Evolutionary conservation across 2,113 vertebrate species (phyloP).

Genomic region (Erythrolamprus reginae): DNA sequence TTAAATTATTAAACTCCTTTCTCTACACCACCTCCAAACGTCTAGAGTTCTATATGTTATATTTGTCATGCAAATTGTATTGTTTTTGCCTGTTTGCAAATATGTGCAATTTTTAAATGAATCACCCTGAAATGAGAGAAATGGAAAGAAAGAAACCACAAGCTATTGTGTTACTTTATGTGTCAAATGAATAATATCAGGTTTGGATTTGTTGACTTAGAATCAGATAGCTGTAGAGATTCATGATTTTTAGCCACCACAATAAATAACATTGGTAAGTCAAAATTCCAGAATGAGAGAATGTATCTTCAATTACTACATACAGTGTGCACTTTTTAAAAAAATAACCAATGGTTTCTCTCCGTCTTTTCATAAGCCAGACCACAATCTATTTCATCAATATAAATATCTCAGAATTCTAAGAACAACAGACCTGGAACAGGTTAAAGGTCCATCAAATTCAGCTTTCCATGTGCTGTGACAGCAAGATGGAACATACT

Average conservation of each 20-base stretch:
- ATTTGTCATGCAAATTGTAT: slow-evolving; percentile 47
- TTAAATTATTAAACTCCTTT: slow-evolving; percentile 61
- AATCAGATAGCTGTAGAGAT: slow-evolving; percentile 41
- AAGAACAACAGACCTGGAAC: background rate
- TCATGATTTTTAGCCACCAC: slow-evolving; percentile 33
- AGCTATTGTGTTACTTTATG: background rate
- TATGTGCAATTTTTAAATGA: slow-evolving; percentile 46
- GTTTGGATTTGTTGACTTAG: background rate
- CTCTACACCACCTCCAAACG: slow-evolving; percentile 42
- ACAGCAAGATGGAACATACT: background rate
- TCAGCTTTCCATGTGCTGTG: background rate
- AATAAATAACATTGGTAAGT: slow-evolving; percentile 46
- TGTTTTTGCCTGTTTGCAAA: slow-evolving; percentile 47
- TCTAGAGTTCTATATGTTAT: slow-evolving; percentile 47
- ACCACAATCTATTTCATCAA: slow-evolving; percentile 11
- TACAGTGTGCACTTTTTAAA: slow-evolving; percentile 27
- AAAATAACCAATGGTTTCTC: background rate
- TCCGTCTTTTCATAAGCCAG: background rate
- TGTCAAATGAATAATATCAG: slow-evolving; percentile 25
- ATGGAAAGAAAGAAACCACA: background rate
- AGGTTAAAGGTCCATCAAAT: background rate
- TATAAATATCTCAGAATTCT: background rate
- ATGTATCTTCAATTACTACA: slow-evolving; percentile 36
- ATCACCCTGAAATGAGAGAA: background rate
- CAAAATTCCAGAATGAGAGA: slow-evolving; percentile 28